A percentile compares a stretch with the other conserved stretches of the same genome.
phyloP scores from a whole-genome alignment of 1,140 invertebrate species.

The Drosophila nigrodunni region DNA sequence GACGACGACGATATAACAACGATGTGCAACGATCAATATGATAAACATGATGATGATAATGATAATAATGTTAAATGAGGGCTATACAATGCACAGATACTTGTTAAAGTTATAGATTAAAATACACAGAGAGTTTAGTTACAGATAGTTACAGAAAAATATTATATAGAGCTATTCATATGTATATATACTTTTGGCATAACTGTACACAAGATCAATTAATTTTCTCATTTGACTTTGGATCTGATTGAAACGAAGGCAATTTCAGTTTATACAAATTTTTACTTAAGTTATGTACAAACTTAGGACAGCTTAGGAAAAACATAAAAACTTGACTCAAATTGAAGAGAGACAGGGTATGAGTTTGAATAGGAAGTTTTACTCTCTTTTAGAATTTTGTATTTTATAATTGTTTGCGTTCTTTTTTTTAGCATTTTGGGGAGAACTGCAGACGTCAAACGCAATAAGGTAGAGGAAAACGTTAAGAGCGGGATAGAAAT shows the following conservation, averaged over 20 bases:
- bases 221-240: not conserved
- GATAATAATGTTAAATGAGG: conserved; percentile 3
- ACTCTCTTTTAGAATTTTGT: not conserved
- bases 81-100: conserved; percentile 33
- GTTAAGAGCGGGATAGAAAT: conserved; percentile 16
- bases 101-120: conserved; percentile 18
- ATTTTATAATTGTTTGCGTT: not conserved
- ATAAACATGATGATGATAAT: conserved; percentile 3
- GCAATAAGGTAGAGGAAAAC: conserved; percentile 5
- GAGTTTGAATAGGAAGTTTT: not conserved
- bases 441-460: not conserved
- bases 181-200: conserved; percentile 13
- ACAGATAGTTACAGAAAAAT: conserved; percentile 17
- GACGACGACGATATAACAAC: conserved; percentile 23
- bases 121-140: conserved; percentile 18
- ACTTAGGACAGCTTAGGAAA: too few species aligned
- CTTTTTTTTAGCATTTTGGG: not conserved
- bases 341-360: too few species aligned
- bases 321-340: too few species aligned
- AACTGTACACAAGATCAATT: conserved; percentile 6
- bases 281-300: too few species aligned
- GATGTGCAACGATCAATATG: conserved; percentile 5
- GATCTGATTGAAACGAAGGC: not conserved
- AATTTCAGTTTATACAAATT: too few species aligned
- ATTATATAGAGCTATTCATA: conserved; percentile 16